A percentile compares a stretch with the other conserved stretches of the same genome.
Conservation (phyloP, 2,797 vertebrate species). For the Buphagus erythrorhynchus region DNA sequence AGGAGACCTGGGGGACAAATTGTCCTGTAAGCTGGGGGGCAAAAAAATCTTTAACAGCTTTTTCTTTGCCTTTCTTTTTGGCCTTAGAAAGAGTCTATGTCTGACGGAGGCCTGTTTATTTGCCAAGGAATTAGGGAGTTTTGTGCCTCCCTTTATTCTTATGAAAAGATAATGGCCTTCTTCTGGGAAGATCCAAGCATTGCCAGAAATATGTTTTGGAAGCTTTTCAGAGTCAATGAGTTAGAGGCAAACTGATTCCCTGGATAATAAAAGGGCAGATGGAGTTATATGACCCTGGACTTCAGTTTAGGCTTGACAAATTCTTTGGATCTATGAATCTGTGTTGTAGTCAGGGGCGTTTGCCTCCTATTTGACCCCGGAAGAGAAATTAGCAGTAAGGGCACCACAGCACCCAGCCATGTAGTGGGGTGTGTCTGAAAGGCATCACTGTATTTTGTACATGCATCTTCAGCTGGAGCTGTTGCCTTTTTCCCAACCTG, state of each 20-base stretch:
- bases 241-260: background rate
- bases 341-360: background rate
- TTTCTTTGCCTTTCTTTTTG: background rate
- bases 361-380: background rate
- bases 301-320: constrained; percentile 3
- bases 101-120: background rate
- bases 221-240: background rate
- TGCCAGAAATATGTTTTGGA: constrained; percentile 21
- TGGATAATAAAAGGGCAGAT: background rate
- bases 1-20: background rate
- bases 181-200: constrained; percentile 14
- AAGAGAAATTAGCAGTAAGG: background rate
- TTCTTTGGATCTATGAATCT: background rate
- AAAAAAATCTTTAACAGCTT: background rate
- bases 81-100: background rate
- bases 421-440: background rate
- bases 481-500: background rate
- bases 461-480: background rate
- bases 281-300: background rate
- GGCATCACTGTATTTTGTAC: background rate
- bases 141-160: background rate
- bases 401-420: background rate
- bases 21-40: rapidly evolving
- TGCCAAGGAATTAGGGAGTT: background rate
- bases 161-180: background rate